Base-by-base conservation (phyloP, 2,113 vertebrate species). In the Delphinus delphis region DNA sequence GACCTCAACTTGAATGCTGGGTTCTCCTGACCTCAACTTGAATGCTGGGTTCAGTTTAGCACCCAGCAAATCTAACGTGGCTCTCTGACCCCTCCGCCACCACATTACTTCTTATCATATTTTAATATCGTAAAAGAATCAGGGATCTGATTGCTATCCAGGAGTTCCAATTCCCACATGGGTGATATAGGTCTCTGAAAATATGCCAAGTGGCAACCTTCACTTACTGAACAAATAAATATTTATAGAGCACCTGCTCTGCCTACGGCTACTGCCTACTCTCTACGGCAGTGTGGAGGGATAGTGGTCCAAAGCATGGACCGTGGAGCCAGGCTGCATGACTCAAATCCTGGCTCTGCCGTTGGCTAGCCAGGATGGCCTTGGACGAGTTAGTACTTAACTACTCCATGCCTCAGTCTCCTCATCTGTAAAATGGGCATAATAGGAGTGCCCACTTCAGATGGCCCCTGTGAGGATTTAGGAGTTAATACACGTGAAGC, bases 111-210 rank as follows among this genome's bases (percentile, higher is more conserved):
- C 53, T 50, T 53, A 77, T 47, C 53, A 13, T 47, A 92, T 31
- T 60, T 81, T 84, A 86, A 67, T 79, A n/a, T 74, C 65, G 68
- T 55, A 76, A 70, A 84, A 71, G 55, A 47, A 70, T 65, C 17
- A 28, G 20, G 38, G 14, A 41, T 74, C 58, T 55, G 25, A 76
- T 6, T 47, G 28, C 20, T 73, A 9, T 38, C 23, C 73, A 60
- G 23, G 80, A 31, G 2, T 70, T 91, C 47, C 17, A 23, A 11
- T 83, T 83, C 74, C 58, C 58, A 38, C 17, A 4, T 17, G 15
- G 26, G 81, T 73, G 62, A 83, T 36, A n/a, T 0, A 44, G 23
- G 63, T 38, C 38, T 81, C 82, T 67, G 53, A 76, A 96, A 77
- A 92, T 8, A 60, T 2, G 25, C 20, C 62, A 67, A 33, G 17